Percentiles rank a stretch among this genome's conserved stretches.
phyloP scores from a whole-genome alignment of 2,797 vertebrate species.

The Rousettus madagascariensis region DNA sequence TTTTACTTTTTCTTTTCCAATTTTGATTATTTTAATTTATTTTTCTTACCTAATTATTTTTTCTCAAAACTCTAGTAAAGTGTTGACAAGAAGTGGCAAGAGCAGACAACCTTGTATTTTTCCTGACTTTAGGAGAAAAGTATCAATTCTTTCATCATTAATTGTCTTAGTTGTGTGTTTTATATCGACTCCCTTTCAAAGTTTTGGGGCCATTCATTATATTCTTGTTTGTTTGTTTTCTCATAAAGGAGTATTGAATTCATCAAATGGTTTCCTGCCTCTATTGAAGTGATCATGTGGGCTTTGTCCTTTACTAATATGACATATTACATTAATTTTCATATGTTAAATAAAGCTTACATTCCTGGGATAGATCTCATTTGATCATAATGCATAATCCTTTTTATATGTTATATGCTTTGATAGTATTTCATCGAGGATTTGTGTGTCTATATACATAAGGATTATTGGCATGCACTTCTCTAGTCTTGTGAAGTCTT shows the following conservation, averaged over 20 bases:
- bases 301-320: not conserved
- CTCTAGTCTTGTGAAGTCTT: not conserved
- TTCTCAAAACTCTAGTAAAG: not conserved
- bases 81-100: not conserved
- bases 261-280: not conserved
- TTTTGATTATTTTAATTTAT: not conserved
- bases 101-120: not conserved
- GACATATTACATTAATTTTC: not conserved
- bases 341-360: not conserved
- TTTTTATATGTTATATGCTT: not conserved
- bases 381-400: not conserved
- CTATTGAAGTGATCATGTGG: not conserved
- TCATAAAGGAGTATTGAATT: not conserved
- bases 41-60: not conserved
- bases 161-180: not conserved
- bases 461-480: not conserved
- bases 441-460: not conserved
- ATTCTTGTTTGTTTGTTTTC: not conserved
- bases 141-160: not conserved
- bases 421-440: not conserved
- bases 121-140: not conserved
- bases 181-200: not conserved
- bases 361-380: not conserved
- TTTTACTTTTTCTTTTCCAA: not conserved
- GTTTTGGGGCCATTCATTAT: not conserved